Evolutionary conservation across 2,888 invertebrate species (phyloP).

Genomic region (Monochamus alternatus): DNA sequence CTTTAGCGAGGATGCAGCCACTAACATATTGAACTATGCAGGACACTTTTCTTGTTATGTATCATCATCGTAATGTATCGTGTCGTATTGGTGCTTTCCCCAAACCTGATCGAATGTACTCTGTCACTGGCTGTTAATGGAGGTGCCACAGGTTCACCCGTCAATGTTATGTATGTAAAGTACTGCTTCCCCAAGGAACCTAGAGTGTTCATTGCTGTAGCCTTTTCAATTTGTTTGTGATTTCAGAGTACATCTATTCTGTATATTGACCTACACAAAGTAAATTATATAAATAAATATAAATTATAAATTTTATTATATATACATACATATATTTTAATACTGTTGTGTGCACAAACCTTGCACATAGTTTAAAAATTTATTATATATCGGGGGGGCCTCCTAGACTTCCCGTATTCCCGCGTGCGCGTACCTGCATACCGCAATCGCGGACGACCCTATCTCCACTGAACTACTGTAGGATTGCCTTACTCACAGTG

Average conservation of each 20-base stretch:
- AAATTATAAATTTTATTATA: conserved; percentile 68
- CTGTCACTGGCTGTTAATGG: conserved; percentile 68
- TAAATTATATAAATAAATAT: conserved; percentile 64
- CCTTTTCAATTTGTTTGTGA: conserved; percentile 71
- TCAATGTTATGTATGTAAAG: conserved; percentile 66
- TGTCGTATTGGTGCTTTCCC: conserved; percentile 70
- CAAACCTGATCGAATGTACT: conserved; percentile 68
- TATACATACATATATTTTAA: conserved; percentile 70
- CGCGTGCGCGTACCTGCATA: conserved; percentile 62
- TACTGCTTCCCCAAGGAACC: conserved; percentile 71
- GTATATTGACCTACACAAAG: conserved; percentile 70
- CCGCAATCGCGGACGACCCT: conserved; percentile 68
- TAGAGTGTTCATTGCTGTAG: conserved; percentile 72
- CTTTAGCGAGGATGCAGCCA: conserved; percentile 70
- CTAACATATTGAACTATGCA: conserved; percentile 64
- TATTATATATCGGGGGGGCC: conserved; percentile 53
- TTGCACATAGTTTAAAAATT: conserved; percentile 71
- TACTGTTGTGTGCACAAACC: conserved; percentile 72
- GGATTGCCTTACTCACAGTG: conserved; percentile 89
- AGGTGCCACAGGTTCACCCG: conserved; percentile 50
- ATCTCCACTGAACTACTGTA: conserved; percentile 82
- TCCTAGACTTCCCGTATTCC: conserved; percentile 40
- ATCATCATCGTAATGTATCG: conserved; percentile 59
- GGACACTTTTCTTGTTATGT: conserved; percentile 61
- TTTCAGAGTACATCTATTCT: conserved; percentile 70